Evolutionary conservation across 1,140 invertebrate genomes (phyloP), one percentile per base, ranked within the genome.

Genomic region (Harlomillsia oculata): DNA sequence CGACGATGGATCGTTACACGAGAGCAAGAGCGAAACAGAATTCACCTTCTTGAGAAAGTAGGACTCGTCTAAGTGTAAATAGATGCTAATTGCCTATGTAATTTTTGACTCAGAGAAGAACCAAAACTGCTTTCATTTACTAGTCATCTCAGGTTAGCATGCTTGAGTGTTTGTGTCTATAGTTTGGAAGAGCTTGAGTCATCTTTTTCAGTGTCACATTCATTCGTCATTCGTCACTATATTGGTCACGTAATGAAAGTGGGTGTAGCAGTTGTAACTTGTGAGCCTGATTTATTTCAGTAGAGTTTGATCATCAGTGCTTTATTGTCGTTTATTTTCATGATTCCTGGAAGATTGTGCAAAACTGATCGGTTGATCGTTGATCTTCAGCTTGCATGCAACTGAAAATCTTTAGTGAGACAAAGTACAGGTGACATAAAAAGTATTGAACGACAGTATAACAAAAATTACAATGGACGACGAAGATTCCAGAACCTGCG

Each of bases 61-160:
- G 48, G 48, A 39, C 48, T 50, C 34, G 21, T 50, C 5, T 25
- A 45, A n/a, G 20, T 45, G 43, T 50, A 50, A 50, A 50, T 50
- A 37, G 48, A 50, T 50, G 48, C 48, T 50, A 50, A 50, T 50
- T 50, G 48, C 14, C 34, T 50, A 30, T 50, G 32, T 26, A 50
- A 37, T 50, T 50, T 30, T 25, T 34, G 30, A 50, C 18, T 30
- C 36, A 23, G 39, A 41, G 37, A 18, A 39, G 2, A 11, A 40
- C 20, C 11, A 11, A 41, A 8, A 41, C 39, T 41, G 25, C 6
- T 20, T 23, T 21, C 39, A 41, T 16, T 41, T 20, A 21, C 18
- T 18, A 2, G 21, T 3, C 18, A 4, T 6, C 6, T 39, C 8
- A 14, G 13, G 39, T 41, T 13, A 41, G 16, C 18, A 41, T 3